phyloP scores from a whole-genome alignment of 2,113 vertebrate genomes.

The Vulpes vulpes region DNA sequence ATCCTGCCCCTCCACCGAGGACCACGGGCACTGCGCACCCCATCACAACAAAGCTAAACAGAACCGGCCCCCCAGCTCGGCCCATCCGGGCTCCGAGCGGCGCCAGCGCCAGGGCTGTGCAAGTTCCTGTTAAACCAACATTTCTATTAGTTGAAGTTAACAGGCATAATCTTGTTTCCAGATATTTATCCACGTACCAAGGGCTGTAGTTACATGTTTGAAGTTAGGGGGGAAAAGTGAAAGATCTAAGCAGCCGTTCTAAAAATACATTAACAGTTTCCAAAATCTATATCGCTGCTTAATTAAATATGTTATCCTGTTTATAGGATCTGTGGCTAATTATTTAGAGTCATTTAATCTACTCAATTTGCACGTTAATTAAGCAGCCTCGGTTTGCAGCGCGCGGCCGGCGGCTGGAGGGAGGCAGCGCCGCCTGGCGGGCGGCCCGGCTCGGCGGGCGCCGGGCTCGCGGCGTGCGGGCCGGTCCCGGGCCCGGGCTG shows the following conservation, averaged over 20 bases:
- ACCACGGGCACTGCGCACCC: neutral
- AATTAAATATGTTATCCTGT: conserved; percentile 97
- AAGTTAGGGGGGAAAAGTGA: conserved; percentile 82
- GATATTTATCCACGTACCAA: conserved; percentile 74
- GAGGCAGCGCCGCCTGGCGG: conserved; percentile 90
- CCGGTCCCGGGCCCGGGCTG: neutral
- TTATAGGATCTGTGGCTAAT: conserved; percentile 96
- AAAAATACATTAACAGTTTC: conserved; percentile 91
- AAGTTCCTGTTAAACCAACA: conserved; percentile 64
- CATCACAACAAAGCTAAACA: conserved; percentile 7
- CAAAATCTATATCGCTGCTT: conserved; percentile 92
- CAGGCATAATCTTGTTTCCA: conserved; percentile 79
- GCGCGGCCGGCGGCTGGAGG: conserved; percentile 81
- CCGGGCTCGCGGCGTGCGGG: neutral
- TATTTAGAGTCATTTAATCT: conserved; percentile 98
- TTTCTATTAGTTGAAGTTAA: conserved; percentile 79
- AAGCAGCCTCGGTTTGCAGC: conserved; percentile 90
- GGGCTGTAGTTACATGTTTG: conserved; percentile 79
- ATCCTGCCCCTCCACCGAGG: neutral
- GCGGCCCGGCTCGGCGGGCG: neutral
- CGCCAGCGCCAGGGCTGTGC: neutral
- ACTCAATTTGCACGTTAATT: conserved; percentile 98
- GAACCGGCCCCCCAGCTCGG: neutral
- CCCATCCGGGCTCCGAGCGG: neutral
- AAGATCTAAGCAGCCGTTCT: conserved; percentile 86